Base-by-base conservation (phyloP, 2,888 invertebrate genomes). In the Drosophila antonietae region DNA sequence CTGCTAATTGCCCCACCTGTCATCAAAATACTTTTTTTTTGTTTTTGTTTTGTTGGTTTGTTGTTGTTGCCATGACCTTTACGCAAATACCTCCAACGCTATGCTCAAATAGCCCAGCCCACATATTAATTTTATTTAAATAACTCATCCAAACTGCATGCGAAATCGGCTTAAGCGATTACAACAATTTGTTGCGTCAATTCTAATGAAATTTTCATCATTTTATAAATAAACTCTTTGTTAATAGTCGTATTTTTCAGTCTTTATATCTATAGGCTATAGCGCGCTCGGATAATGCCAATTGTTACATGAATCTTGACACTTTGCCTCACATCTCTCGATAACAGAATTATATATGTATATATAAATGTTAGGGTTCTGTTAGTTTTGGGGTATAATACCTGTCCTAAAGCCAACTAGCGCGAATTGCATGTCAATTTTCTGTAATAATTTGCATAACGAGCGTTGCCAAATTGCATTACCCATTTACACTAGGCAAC, bases 271-370 rank as follows among this genome's bases (percentile, higher is more conserved):
- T 51, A 28, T 64, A 53, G 43, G 20, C 69, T 87, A 55, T 75
- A 88, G 86, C 58, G 59, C 41, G 53, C 78, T 68, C 69, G 61
- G 85, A 90, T 91, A 90, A 91, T 91, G 91, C 90, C 91, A 91
- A 87, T 90, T 91, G 91, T 90, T 90, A 84, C 83, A 84, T 78
- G 79, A 91, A 88, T 85, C 86, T 84, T 78, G 79, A 78, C 87
- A 79, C 75, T 57, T 76, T 81, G 90, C 70, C 47, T 46, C 18
- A n/a, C 23, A 20, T 18, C 31, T 18, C 20, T 49, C 20, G 12
- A n/a, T n/a, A 20, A 31, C 37, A 18, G 9, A 37, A 18, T 23
- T 33, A 18, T 0, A 23, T 23, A 28, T 28, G 6, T 28, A 28
- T 14, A 35, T n/a, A 14, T 46, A n/a, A 31, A 44, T 49, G 63